These are phyloP conservation scores for Phylloscopus trochilus DNA, from an alignment of 2,113 vertebrate species.

Conservation along the genomic window DNA sequence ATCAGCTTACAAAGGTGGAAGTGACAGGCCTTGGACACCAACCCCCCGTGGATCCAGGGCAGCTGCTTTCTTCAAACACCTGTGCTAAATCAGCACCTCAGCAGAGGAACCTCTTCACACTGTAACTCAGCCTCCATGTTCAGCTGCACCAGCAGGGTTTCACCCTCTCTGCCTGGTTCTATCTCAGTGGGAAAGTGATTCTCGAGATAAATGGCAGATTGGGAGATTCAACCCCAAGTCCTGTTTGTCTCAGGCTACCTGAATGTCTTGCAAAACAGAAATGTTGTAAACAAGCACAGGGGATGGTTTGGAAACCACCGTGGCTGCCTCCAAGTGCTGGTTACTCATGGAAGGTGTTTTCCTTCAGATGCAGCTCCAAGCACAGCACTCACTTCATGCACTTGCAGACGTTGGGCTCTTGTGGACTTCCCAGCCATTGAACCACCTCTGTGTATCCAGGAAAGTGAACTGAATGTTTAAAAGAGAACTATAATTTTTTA, in stretches of 20 bases:
- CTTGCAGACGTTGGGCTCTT: neutral
- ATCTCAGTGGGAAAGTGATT: neutral
- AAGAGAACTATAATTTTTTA: neutral
- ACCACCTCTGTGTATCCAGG: neutral
- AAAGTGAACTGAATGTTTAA: neutral
- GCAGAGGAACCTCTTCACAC: neutral
- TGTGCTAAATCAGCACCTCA: neutral
- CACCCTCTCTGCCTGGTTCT: accelerated
- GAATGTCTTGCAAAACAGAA: constrained; percentile 41
- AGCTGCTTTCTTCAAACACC: neutral
- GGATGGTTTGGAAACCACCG: neutral
- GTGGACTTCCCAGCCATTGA: neutral
- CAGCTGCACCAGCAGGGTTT: neutral
- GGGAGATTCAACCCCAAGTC: neutral
- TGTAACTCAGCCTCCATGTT: neutral
- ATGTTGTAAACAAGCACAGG: neutral
- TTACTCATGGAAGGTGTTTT: neutral
- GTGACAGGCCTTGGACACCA: neutral
- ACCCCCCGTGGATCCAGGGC: accelerated
- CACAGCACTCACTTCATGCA: neutral
- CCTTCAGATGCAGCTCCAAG: neutral
- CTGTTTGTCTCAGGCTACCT: neutral
- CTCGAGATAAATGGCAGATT: neutral
- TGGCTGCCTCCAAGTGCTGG: neutral
- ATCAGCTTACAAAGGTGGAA: neutral